Base-by-base conservation (phyloP, 2,888 invertebrate species). In the Philereme vetulata region DNA sequence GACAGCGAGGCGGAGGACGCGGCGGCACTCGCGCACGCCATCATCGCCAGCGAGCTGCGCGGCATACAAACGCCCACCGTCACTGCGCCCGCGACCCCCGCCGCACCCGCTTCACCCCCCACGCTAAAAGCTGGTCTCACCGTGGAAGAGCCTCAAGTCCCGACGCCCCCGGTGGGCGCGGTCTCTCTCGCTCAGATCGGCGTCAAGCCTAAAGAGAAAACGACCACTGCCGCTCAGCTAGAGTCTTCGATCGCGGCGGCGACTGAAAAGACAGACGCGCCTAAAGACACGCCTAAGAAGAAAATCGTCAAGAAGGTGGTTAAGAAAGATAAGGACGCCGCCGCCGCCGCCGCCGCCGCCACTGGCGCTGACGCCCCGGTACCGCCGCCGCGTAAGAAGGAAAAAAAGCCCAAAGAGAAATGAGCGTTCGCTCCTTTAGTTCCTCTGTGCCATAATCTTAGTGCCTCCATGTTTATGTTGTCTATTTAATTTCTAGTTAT, bases 351-450 rank as follows among this genome's bases (percentile, higher is more conserved):
- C 56, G 67, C 76, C 64, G 21, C 21, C 21, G 2, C 21, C 21
- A 66, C 76, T 64, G 77, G 78, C 62, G 84, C 76, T 47, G 90
- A 88, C 33, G 85, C 87, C 58, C 93, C 93, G 44, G 92, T 93
- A 55, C 93, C 93, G 68, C 93, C 93, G 70, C 93, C 93, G 67
- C 88, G 93, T 67, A 93, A 93, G 82, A 93, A 93, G 82, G 92
- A 91, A 80, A 93, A 93, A 84, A 93, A 93, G 72, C 93, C 92
- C 80, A 92, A 93, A 86, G 90, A 93, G 71, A 87, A 89, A 79
- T 90, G 85, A 90, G 85, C 82, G 81, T 76, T 70, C 74, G 76
- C 79, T 74, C 67, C 75, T 65, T 76, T 75, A 84, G 83, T 88
- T 88, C 88, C 87, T 87, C 85, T 84, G 91, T 90, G 91, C 91